Conservation (phyloP, 2,888 invertebrate genomes). For the Phyllotreta striolata region DNA sequence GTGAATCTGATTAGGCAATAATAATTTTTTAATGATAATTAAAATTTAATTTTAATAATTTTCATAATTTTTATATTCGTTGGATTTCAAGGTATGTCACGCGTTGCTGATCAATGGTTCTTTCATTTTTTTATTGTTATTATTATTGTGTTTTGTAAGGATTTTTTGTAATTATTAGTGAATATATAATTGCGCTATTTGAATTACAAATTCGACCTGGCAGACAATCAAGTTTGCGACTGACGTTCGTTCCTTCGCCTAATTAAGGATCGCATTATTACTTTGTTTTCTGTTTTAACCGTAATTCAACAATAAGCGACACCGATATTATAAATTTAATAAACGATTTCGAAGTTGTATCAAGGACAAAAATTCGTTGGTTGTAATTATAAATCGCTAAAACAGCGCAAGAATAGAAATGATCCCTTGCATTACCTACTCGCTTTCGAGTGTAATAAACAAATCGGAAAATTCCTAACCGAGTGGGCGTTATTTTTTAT, state of each 20-base stretch:
- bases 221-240: constrained; percentile 25
- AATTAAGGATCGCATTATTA: constrained; percentile 24
- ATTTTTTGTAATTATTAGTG: constrained; percentile 36
- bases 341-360: too few species aligned
- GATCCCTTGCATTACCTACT: too few species aligned
- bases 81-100: constrained; percentile 40
- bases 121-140: constrained; percentile 24
- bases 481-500: constrained; percentile 2
- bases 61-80: constrained; percentile 29
- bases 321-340: too few species aligned
- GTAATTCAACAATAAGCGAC: too few species aligned
- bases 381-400: too few species aligned
- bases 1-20: constrained; percentile 42
- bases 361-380: too few species aligned
- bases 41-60: constrained; percentile 14
- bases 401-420: too few species aligned
- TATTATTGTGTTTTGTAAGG: constrained; percentile 32
- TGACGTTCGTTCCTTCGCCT: constrained; percentile 21
- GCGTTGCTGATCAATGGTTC: constrained; percentile 36
- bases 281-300: constrained; percentile 17
- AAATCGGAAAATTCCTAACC: too few species aligned
- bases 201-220: constrained; percentile 33
- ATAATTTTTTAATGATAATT: too few species aligned
- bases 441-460: too few species aligned
- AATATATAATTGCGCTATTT: constrained; percentile 35